These are phyloP conservation scores for Caranx ignobilis DNA, from an alignment of 2,113 vertebrate genomes.

Conservation along the genomic window DNA sequence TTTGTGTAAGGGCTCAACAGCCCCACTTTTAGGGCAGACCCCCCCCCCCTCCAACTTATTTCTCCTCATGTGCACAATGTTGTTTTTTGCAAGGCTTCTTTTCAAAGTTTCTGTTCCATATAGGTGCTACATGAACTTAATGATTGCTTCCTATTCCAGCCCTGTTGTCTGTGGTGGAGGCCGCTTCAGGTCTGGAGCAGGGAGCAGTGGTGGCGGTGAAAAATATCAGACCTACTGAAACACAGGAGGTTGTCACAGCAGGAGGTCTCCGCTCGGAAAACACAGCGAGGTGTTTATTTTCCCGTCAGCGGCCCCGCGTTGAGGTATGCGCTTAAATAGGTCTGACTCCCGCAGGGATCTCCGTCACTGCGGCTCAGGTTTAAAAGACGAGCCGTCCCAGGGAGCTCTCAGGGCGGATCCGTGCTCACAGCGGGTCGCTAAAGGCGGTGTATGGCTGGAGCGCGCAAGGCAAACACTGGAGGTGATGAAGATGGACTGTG, in stretches of 20 bases:
- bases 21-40: not conserved
- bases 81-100: not conserved
- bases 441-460: slow-evolving; percentile 70
- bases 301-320: slow-evolving; percentile 75
- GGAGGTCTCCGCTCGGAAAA: slow-evolving; percentile 67
- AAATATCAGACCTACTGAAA: slow-evolving; percentile 68
- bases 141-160: not conserved
- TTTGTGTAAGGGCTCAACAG: slow-evolving; percentile 24
- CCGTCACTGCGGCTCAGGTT: slow-evolving; percentile 78
- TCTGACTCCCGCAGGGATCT: slow-evolving; percentile 76
- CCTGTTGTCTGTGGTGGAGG: not conserved
- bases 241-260: slow-evolving; percentile 72
- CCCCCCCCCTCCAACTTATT: not conserved
- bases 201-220: slow-evolving; percentile 54
- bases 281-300: slow-evolving; percentile 84
- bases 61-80: not conserved
- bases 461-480: slow-evolving; percentile 80
- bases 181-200: slow-evolving; percentile 37
- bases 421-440: slow-evolving; percentile 78
- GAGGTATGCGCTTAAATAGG: slow-evolving; percentile 81
- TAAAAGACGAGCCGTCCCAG: slow-evolving; percentile 78
- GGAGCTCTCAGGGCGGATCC: slow-evolving; percentile 79
- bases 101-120: not conserved
- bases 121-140: rapidly evolving
- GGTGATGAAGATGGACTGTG: slow-evolving; percentile 56